Percentiles rank a stretch among this genome's conserved stretches.
phyloP scores from a whole-genome alignment of 2,797 vertebrate species.

The Falco cherrug region DNA sequence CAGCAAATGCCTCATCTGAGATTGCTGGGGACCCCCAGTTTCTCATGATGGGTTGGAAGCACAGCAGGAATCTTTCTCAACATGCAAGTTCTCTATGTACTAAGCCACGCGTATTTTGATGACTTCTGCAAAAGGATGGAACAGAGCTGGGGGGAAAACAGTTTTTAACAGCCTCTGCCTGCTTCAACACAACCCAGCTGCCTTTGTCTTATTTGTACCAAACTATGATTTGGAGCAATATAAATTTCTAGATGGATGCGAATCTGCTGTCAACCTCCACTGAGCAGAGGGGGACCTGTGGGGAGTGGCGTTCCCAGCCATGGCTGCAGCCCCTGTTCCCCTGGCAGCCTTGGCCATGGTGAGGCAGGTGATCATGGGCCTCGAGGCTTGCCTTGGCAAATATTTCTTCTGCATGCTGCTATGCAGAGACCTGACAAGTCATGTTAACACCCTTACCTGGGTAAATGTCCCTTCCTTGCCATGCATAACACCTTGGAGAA shows the following conservation, averaged over 20 bases:
- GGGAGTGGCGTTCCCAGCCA: not conserved
- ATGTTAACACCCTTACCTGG: not conserved
- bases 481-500: not conserved
- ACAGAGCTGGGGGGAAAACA: not conserved
- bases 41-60: not conserved
- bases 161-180: not conserved
- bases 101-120: not conserved
- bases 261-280: not conserved
- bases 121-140: not conserved
- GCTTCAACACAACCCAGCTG: not conserved
- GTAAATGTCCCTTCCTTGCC: not conserved
- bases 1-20: slow-evolving; percentile 61
- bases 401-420: not conserved
- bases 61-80: not conserved
- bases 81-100: not conserved
- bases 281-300: not conserved
- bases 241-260: not conserved
- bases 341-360: not conserved
- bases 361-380: not conserved
- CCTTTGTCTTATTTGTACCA: not conserved
- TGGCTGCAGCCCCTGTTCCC: not conserved
- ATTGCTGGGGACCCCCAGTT: slow-evolving; percentile 33
- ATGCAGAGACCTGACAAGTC: not conserved
- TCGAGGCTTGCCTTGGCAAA: not conserved
- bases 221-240: not conserved